Percentiles rank a stretch among this genome's conserved stretches.
phyloP scores from a whole-genome alignment of 2,113 vertebrate genomes.

The Toxostoma redivivum region DNA sequence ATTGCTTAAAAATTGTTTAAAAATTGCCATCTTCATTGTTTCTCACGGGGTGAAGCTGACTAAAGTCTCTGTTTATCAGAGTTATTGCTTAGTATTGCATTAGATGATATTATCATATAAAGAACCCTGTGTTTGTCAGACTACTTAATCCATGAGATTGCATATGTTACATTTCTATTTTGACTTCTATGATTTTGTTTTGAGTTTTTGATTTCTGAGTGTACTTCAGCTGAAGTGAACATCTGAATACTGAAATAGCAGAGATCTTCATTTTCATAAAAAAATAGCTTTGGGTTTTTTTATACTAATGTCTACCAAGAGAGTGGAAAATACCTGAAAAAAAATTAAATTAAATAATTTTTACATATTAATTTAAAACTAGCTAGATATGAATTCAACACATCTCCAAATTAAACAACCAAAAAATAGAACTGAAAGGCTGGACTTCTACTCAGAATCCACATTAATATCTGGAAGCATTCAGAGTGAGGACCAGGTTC shows the following conservation, averaged over 20 bases:
- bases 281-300: not conserved
- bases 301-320: not conserved
- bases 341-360: not conserved
- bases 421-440: not conserved
- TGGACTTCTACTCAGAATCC: not conserved
- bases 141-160: not conserved
- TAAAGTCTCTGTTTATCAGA: not conserved
- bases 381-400: not conserved
- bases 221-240: not conserved
- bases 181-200: not conserved
- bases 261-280: not conserved
- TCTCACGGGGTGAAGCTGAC: not conserved
- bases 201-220: not conserved
- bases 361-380: not conserved
- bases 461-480: not conserved
- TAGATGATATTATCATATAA: not conserved
- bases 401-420: not conserved
- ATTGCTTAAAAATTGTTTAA: not conserved
- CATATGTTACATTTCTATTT: not conserved
- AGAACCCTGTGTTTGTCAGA: not conserved
- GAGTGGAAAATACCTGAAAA: not conserved
- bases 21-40: not conserved
- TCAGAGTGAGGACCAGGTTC: not conserved
- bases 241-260: not conserved
- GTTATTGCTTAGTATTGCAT: not conserved